Base-by-base conservation (phyloP, 2,888 invertebrate species). In the Himalopsyche kuldschensis region DNA sequence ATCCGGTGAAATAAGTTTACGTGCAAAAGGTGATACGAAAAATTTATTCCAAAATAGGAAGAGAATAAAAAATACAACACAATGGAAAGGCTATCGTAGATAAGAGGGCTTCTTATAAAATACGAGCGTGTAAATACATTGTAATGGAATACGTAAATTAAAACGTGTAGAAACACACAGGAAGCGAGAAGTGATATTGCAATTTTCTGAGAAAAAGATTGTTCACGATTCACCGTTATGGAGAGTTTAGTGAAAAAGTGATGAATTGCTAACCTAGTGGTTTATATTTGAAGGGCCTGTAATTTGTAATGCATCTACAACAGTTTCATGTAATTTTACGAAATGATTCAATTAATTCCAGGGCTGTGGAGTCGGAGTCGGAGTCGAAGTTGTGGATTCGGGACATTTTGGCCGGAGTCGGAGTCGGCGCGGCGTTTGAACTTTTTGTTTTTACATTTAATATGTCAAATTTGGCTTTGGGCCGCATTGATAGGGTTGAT, bases 1-100 rank as follows among this genome's bases (percentile, higher is more conserved):
- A 76, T 35, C 76, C 76, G 76, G 76, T 76, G 76, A 76, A 35
- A 35, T 32, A 76, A 76, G 76, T 76, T 41, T 41, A 76, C 76
- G 31, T 24, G 55, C 55, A 55, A 27, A 69, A 69, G 69, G 69
- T 27, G 27, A 69, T 69, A 27, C 69, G 69, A 69, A 69, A 48
- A 27, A 69, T 30, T 69, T 69, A 69, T 69, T 69, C 69, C 30
- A 30, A 69, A 69, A 69, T 69, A 69, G 27, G 27, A 69, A 69
- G 15, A 69, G 69, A 69, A 30, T 69, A 69, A 69, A 69, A 69
- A 69, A 69, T 27, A 69, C 63, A 30, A 15, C 69, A 35, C 35
- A 35, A 41, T 35, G 35, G 35, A 76, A n/a, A 76, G 41, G 32
- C 76, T 20, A 41, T n/a, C n/a, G 76, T 32, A 32, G 76, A 76